phyloP scores from a whole-genome alignment of 2,113 vertebrate species.

The Triplophysa dalaica region DNA sequence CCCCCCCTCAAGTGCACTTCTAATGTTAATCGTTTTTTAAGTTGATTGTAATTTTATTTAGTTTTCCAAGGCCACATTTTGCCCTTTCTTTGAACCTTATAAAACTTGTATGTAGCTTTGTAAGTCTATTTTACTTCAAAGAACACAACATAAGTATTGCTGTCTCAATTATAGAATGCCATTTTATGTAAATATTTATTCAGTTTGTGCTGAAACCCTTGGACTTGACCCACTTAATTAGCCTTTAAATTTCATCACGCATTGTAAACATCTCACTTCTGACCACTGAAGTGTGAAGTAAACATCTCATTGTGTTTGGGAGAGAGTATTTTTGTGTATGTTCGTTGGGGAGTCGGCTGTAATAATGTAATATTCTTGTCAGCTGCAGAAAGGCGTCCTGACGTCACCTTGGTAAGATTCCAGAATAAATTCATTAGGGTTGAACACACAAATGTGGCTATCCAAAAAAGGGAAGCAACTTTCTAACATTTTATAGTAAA shows the following conservation, averaged over 20 bases:
- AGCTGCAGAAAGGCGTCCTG: slow-evolving; percentile 31
- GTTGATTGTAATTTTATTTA: too few relatives aligned
- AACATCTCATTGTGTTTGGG: slow-evolving; percentile 7
- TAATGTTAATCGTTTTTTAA: too few relatives aligned
- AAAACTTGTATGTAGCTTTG: too few relatives aligned
- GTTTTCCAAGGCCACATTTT: too few relatives aligned
- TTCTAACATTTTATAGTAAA: too few relatives aligned
- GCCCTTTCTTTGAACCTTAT: too few relatives aligned
- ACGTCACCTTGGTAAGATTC: slow-evolving; percentile 31
- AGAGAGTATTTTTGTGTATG: slow-evolving; percentile 24
- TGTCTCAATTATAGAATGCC: too few relatives aligned
- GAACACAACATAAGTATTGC: too few relatives aligned
- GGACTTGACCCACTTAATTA: not conserved
- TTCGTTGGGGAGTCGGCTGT: not conserved
- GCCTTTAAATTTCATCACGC: not conserved
- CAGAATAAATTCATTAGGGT: not conserved
- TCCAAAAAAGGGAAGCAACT: too few relatives aligned
- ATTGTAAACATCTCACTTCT: not conserved
- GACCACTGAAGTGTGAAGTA: slow-evolving; percentile 16
- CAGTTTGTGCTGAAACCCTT: not conserved
- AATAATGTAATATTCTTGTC: slow-evolving; percentile 25
- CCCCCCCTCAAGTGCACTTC: not conserved
- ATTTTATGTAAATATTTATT: not conserved
- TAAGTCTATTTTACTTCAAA: too few relatives aligned
- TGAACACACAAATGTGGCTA: too few relatives aligned